These are phyloP conservation scores for Nothobranchius furzeri DNA, from an alignment of 2,113 vertebrate species.

Conservation along the genomic window DNA sequence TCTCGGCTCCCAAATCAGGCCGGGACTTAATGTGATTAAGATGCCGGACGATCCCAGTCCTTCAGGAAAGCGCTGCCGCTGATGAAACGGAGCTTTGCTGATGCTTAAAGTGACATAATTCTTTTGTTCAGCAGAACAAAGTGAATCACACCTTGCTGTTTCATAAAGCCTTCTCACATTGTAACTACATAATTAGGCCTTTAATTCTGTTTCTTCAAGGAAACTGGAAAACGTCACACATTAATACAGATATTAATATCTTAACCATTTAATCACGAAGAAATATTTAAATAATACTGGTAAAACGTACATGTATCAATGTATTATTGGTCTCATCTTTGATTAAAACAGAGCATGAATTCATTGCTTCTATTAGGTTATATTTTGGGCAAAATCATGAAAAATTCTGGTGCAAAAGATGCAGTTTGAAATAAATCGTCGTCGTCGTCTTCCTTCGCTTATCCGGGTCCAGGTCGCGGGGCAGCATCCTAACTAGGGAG, in stretches of 20 bases:
- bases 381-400: too few relatives aligned
- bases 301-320: too few relatives aligned
- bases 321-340: too few relatives aligned
- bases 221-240: constrained; percentile 37
- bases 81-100: constrained; percentile 72
- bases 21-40: constrained; percentile 75
- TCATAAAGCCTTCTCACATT: constrained; percentile 49
- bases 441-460: too few relatives aligned
- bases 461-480: too few relatives aligned
- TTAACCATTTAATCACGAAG: constrained; percentile 9
- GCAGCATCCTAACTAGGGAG: too few relatives aligned
- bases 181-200: constrained; percentile 29
- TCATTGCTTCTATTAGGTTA: too few relatives aligned
- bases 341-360: too few relatives aligned
- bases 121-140: constrained; percentile 66
- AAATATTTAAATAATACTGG: background rate
- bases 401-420: too few relatives aligned
- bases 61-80: constrained; percentile 79
- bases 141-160: constrained; percentile 63
- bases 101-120: constrained; percentile 70
- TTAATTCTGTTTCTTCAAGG: constrained; percentile 47
- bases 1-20: constrained; percentile 62
- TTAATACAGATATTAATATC: constrained; percentile 45
- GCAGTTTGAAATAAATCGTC: too few relatives aligned
- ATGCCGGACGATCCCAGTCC: constrained; percentile 68